Base-by-base conservation (phyloP, 2,888 invertebrate species). In the Itoplectis maculator region DNA sequence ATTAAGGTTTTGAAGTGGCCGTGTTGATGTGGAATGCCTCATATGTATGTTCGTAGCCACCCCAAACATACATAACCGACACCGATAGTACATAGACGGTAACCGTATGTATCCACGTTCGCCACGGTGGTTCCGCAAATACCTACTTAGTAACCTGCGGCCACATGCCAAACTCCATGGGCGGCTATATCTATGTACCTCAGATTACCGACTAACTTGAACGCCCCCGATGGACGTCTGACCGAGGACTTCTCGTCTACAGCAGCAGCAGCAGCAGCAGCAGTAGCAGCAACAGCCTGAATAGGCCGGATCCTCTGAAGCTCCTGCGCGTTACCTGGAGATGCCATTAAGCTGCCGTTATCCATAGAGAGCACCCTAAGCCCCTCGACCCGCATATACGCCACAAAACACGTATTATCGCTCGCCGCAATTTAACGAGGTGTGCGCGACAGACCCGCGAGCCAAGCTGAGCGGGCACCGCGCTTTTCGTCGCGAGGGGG, bases 261-360 rank as follows among this genome's bases (percentile, higher is more conserved):
- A 11, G 61, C 29, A 29, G 29, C 29, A 29, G n/a, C n/a, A n/a
- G n/a, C n/a, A n/a, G n/a, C n/a, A n/a, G n/a, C n/a, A n/a, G n/a
- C n/a, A n/a, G n/a, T n/a, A n/a, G n/a, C 37, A 11, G 61, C 29
- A 29, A 5, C 29, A 29, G 29, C 29, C 59, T 73, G 61, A 61
- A 73, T 61, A 13, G 59, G 35, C 15, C 23, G 29, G 61, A 47
- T 61, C 72, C 72, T 61, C 72, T 61, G 72, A 45, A 72, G 59
- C 59, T 61, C 8, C 35, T 13, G 45, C 18, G 49, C 47, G 72
- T 61, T 73, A 59, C 45, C 74, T 49, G 59, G 35, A 76, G 49
- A 77, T 59, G 51, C 73, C 49, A 61, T 83, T 81, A 81, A 80
- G 68, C 56, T 68, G 40, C 49, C 49, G 61, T 69, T 74, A 69